A percentile compares a stretch with the other conserved stretches of the same genome.
phyloP scores from a whole-genome alignment of 2,113 vertebrate species.

The Saiga tatarica region DNA sequence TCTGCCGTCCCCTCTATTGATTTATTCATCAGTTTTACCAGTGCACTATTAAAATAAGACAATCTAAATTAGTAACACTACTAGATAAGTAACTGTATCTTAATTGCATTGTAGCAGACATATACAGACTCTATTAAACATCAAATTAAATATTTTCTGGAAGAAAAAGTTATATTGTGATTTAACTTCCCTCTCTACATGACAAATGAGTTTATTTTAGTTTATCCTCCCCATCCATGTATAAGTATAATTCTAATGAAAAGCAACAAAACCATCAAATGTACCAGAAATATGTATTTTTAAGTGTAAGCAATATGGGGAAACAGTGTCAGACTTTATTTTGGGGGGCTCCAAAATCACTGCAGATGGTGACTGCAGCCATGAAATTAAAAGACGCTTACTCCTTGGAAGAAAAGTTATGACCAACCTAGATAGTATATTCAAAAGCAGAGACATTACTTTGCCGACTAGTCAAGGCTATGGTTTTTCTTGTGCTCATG shows the following conservation, averaged over 20 bases:
- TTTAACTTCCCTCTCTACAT: background rate
- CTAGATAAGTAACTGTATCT: background rate
- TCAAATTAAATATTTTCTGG: background rate
- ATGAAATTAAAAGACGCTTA: too few relatives aligned
- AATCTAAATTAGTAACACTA: constrained; percentile 37
- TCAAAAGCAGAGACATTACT: too few relatives aligned
- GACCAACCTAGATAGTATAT: too few relatives aligned
- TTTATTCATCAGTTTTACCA: constrained; percentile 98
- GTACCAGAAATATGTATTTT: background rate
- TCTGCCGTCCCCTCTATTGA: constrained; percentile 98
- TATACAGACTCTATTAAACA: background rate
- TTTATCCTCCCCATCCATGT: background rate
- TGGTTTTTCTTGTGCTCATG: too few relatives aligned
- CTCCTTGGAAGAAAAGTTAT: too few relatives aligned
- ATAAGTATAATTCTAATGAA: background rate
- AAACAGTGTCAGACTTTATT: too few relatives aligned
- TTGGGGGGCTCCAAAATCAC: too few relatives aligned
- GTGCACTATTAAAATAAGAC: constrained; percentile 85
- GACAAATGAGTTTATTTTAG: background rate
- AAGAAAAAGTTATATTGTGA: background rate
- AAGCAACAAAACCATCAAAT: background rate
- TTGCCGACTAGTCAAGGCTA: too few relatives aligned
- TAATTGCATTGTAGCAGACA: background rate
- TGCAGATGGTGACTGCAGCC: too few relatives aligned
- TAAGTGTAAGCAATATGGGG: background rate